These are phyloP conservation scores for Elmis aenea DNA, from an alignment of 2,888 invertebrate species.

Conservation along the genomic window DNA sequence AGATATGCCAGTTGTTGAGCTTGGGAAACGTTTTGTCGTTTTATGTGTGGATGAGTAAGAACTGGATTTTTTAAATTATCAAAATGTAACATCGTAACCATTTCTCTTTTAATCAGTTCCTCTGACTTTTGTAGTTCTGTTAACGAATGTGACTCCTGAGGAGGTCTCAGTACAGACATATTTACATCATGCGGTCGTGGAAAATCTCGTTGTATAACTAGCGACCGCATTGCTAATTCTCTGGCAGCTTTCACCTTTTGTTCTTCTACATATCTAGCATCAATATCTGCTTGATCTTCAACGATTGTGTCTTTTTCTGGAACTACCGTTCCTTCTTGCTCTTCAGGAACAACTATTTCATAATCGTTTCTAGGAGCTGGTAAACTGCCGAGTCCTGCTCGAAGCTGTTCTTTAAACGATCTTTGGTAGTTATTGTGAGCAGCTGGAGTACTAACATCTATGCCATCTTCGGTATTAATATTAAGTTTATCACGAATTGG, in stretches of 20 bases:
- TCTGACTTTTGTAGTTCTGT: constrained; percentile 91
- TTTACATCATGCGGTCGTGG: constrained; percentile 87
- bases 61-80: constrained; percentile 79
- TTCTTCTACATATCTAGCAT: constrained; percentile 65
- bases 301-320: constrained; percentile 39
- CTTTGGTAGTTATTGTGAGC: constrained; percentile 63
- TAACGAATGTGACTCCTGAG: constrained; percentile 69
- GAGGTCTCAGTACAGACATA: constrained; percentile 71
- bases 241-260: constrained; percentile 62
- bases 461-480: constrained; percentile 84
- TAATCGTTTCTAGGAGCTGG: constrained; percentile 96
- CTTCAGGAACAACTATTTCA: constrained; percentile 94
- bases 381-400: constrained; percentile 71
- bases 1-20: constrained; percentile 75
- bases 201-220: constrained; percentile 77
- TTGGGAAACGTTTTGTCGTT: constrained; percentile 53
- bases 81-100: constrained; percentile 91
- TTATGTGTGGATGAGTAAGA: constrained; percentile 36
- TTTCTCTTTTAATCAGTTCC: constrained; percentile 92
- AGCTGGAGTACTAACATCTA: constrained; percentile 67
- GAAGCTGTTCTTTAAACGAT: constrained; percentile 67
- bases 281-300: constrained; percentile 85
- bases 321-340: constrained; percentile 54
- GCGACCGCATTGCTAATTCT: constrained; percentile 73
- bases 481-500: constrained; percentile 88